phyloP scores from a whole-genome alignment of 2,888 invertebrate species.

The Microctonus hyperodae region DNA sequence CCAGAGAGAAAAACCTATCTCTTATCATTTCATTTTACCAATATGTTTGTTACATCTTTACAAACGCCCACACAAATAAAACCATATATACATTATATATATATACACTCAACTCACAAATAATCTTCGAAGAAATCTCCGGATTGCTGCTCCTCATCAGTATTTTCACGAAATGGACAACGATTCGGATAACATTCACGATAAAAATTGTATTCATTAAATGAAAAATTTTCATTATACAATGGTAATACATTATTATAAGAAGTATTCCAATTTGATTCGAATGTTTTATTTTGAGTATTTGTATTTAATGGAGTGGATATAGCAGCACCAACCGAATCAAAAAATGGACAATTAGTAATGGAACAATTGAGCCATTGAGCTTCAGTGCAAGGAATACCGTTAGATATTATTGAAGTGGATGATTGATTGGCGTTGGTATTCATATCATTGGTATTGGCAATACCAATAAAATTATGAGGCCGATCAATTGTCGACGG shows the following conservation, averaged over 20 bases:
- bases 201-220: constrained; percentile 10
- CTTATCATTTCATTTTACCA: background rate
- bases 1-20: background rate
- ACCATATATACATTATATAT: constrained; percentile 12
- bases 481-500: background rate
- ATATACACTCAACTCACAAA: constrained; percentile 47
- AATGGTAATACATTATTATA: background rate
- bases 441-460: background rate
- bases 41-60: background rate
- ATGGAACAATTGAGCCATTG: constrained; percentile 56
- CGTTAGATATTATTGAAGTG: no score
- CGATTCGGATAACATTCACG: constrained; percentile 20
- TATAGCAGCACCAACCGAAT: constrained; percentile 20
- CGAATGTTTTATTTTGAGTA: constrained; percentile 21
- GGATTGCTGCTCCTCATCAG: constrained; percentile 45
- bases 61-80: background rate
- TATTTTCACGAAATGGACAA: constrained; percentile 27
- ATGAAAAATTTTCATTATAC: background rate
- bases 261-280: background rate
- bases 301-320: constrained; percentile 27
- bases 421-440: background rate
- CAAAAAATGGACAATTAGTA: constrained; percentile 54
- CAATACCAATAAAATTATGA: background rate
- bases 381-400: constrained; percentile 50
- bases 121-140: constrained; percentile 46